A percentile compares a stretch with the other conserved stretches of the same genome.
phyloP scores from a whole-genome alignment of 2,888 invertebrate genomes.

The Netelia fuscicornis region DNA sequence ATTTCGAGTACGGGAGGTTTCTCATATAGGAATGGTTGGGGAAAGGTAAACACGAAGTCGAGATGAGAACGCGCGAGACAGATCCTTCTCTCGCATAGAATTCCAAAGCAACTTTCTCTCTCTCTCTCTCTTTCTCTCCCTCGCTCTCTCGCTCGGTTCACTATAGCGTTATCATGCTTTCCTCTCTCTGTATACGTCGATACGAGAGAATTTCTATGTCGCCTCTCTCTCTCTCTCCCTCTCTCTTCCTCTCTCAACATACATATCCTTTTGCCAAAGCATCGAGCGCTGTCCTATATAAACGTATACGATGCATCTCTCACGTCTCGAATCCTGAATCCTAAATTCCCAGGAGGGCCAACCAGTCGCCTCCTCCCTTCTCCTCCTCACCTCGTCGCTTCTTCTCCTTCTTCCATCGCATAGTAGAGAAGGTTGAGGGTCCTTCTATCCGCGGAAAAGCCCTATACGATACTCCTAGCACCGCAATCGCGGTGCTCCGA shows the following conservation, averaged over 20 bases:
- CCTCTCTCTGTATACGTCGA: slow-evolving; percentile 42
- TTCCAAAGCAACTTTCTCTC: slow-evolving; percentile 44
- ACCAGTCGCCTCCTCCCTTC: neutral
- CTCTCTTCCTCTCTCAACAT: neutral
- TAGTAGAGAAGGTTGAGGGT: slow-evolving; percentile 23
- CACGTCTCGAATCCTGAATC: slow-evolving; percentile 54
- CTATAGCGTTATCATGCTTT: neutral
- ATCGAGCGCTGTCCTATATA: slow-evolving; percentile 42
- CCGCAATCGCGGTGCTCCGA: slow-evolving; percentile 39
- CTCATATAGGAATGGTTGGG: slow-evolving; percentile 29
- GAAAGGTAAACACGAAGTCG: slow-evolving; percentile 60
- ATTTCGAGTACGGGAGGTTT: slow-evolving; percentile 16
- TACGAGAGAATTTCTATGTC: slow-evolving; percentile 24
- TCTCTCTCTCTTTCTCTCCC: slow-evolving; percentile 5
- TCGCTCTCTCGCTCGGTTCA: neutral
- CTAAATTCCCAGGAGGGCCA: slow-evolving; percentile 52
- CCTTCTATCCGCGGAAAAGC: slow-evolving; percentile 36
- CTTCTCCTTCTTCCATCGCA: neutral
- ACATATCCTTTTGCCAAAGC: slow-evolving; percentile 12
- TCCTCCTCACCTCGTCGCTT: neutral
- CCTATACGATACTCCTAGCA: slow-evolving; percentile 47
- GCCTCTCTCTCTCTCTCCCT: neutral
- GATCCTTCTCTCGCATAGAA: slow-evolving; percentile 55
- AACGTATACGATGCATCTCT: slow-evolving; percentile 47
- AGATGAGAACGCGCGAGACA: slow-evolving; percentile 63